Conservation (phyloP, 2,888 invertebrate species). For the Apamea monoglypha region DNA sequence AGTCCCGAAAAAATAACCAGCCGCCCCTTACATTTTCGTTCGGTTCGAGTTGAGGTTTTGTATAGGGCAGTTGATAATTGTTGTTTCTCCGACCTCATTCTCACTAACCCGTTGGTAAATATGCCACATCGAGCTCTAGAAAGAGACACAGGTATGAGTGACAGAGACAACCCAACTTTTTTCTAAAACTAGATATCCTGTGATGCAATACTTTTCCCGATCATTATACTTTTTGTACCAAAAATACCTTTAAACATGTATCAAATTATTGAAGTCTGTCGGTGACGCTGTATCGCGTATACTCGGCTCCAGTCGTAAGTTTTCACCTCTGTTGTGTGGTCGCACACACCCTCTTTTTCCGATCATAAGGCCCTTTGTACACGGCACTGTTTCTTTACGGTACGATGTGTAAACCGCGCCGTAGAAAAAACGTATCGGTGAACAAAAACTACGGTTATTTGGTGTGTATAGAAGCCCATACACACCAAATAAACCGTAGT, state of each 20-base stretch:
- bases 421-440: background rate
- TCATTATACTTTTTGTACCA: slow-evolving; percentile 18
- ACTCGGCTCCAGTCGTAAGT: background rate
- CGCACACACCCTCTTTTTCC: background rate
- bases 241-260: slow-evolving; percentile 14
- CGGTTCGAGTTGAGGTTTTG: too few relatives aligned
- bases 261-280: slow-evolving; percentile 7
- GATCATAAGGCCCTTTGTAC: background rate
- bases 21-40: too few relatives aligned
- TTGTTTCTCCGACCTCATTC: background rate
- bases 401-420: background rate
- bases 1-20: too few relatives aligned
- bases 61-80: too few relatives aligned
- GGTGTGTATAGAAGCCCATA: too few relatives aligned
- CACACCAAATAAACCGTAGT: background rate
- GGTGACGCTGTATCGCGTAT: background rate
- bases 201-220: slow-evolving; percentile 11
- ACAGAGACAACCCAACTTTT: background rate
- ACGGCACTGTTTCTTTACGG: background rate
- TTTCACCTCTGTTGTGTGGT: background rate
- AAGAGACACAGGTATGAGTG: background rate
- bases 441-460: too few relatives aligned
- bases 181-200: background rate
- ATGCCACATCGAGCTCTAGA: background rate
- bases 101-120: background rate